These are phyloP conservation scores for Ctenopoma multispine DNA, from an alignment of 2,797 vertebrate species.

Conservation along the genomic window DNA sequence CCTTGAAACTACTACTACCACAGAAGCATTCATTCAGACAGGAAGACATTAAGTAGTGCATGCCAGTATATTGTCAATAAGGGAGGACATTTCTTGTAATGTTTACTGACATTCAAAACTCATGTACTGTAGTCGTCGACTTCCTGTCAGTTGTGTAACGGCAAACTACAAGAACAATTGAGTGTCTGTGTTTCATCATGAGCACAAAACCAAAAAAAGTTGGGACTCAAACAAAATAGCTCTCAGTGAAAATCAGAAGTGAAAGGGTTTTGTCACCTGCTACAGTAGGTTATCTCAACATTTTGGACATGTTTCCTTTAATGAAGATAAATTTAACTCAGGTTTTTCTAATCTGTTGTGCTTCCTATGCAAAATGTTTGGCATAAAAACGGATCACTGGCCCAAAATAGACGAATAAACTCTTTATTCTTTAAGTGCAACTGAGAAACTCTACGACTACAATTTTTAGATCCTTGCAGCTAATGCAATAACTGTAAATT, in stretches of 20 bases:
- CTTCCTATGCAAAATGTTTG: background rate
- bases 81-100: background rate
- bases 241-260: background rate
- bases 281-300: background rate
- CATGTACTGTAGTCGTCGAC: background rate
- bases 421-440: background rate
- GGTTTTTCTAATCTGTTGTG: background rate
- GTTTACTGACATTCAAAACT: constrained; percentile 6
- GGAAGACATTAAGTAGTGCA: background rate
- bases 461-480: background rate
- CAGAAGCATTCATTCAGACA: constrained; percentile 12
- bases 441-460: background rate
- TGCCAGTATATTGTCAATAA: constrained; percentile 4
- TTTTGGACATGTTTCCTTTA: background rate
- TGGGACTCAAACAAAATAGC: constrained; percentile 5
- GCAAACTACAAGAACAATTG: background rate
- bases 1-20: background rate
- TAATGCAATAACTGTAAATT: background rate
- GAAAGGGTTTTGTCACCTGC: background rate
- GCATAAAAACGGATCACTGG: background rate
- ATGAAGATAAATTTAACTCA: background rate
- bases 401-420: background rate
- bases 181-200: background rate
- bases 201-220: background rate
- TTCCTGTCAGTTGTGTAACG: constrained; percentile 1